Evolutionary conservation across 2,113 vertebrate genomes (phyloP).

Genomic region (Ptilorrhoa leucosticta): DNA sequence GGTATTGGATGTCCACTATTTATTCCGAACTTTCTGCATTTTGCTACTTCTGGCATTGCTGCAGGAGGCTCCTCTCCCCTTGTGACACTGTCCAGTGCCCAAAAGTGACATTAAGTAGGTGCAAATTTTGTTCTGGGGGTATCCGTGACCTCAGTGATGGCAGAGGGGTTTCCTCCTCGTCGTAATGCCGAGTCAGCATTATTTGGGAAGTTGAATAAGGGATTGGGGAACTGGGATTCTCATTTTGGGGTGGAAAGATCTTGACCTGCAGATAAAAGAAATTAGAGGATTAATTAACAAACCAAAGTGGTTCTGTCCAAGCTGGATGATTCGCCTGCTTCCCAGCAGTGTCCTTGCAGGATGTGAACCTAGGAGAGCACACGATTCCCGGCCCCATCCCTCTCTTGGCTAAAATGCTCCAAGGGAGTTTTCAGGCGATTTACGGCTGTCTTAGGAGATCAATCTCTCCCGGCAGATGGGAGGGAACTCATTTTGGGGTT

Average conservation of each 20-base stretch:
- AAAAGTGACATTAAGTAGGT: not conserved
- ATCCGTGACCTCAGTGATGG: fast-evolving
- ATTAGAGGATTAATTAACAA: not conserved
- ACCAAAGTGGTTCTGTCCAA: fast-evolving
- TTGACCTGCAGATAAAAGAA: not conserved
- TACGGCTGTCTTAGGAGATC: constrained; percentile 21
- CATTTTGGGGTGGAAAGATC: not conserved
- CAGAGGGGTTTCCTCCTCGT: not conserved
- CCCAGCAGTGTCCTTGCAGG: not conserved
- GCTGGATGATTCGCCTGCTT: not conserved
- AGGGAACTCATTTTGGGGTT: constrained; percentile 29
- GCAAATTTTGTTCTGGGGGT: not conserved
- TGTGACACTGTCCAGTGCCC: fast-evolving
- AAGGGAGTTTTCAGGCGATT: not conserved
- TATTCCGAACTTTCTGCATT: fast-evolving
- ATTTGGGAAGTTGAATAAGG: not conserved
- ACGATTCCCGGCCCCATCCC: not conserved
- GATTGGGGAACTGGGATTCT: not conserved
- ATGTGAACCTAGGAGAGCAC: not conserved
- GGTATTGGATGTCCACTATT: not conserved
- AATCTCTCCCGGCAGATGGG: constrained; percentile 3
- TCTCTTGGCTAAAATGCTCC: not conserved
- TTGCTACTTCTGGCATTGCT: not conserved
- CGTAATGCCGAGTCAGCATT: fast-evolving
- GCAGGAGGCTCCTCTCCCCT: not conserved